Conservation (phyloP, 2,888 invertebrate genomes). For the Hecatera dysodea region DNA sequence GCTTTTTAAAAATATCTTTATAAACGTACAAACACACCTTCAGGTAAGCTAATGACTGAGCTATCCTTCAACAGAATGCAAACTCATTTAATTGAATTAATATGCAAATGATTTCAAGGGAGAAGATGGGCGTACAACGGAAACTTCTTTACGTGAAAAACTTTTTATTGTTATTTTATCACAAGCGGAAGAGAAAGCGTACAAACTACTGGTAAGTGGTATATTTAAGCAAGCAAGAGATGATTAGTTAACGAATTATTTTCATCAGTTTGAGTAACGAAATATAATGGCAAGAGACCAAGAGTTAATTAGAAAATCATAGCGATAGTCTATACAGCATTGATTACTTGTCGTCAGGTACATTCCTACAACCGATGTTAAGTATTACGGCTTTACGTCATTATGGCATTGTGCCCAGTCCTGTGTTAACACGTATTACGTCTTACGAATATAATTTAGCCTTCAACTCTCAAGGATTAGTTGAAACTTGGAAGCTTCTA, state of each 20-base stretch:
- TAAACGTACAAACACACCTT: conserved; percentile 16
- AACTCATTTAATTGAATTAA: conserved; percentile 37
- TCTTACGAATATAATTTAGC: conserved; percentile 14
- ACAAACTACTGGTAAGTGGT: conserved; percentile 12
- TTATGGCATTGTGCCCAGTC: conserved; percentile 24
- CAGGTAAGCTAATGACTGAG: conserved; percentile 35
- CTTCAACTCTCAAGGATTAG: conserved; percentile 30
- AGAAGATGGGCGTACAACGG: conserved; percentile 35
- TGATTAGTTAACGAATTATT: conserved; percentile 20
- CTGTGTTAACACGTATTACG: conserved; percentile 8
- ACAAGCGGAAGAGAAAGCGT: conserved; percentile 41
- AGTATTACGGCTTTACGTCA: conserved; percentile 18
- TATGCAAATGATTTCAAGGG: conserved; percentile 54
- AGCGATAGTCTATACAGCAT: conserved; percentile 16
- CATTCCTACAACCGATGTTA: conserved; percentile 4
- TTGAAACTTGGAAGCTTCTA: not conserved
- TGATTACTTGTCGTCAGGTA: conserved; percentile 14
- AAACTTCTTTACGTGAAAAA: conserved; percentile 41
- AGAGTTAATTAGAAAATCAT: conserved; percentile 25
- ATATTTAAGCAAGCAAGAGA: conserved; percentile 22
- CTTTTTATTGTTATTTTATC: conserved; percentile 13
- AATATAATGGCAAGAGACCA: conserved; percentile 2
- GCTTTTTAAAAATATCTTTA: not conserved
- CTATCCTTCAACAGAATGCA: conserved; percentile 37
- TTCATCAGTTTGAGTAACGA: conserved; percentile 11